A percentile compares a stretch with the other conserved stretches of the same genome.
Conservation (phyloP, 1,140 invertebrate species). For the Meloidogyne chitwoodi region DNA sequence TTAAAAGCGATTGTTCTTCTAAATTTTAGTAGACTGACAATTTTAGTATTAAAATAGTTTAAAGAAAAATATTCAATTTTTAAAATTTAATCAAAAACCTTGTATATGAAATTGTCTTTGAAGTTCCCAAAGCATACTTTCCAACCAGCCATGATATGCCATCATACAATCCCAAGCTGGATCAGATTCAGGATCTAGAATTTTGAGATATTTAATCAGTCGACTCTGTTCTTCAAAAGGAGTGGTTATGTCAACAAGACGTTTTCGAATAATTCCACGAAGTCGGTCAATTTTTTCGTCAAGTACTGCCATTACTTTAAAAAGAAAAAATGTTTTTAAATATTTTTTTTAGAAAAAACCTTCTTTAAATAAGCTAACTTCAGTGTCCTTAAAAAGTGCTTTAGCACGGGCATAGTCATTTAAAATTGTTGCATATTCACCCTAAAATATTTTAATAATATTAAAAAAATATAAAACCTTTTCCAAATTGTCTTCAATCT, state of each 20-base stretch:
- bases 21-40: neutral
- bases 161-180: slow-evolving; percentile 57
- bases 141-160: slow-evolving; percentile 56
- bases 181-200: slow-evolving; percentile 56
- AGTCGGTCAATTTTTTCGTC: slow-evolving; percentile 79
- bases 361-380: slow-evolving; percentile 73
- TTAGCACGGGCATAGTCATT: slow-evolving; percentile 94
- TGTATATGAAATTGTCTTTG: slow-evolving; percentile 38
- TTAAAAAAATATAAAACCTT: slow-evolving; percentile 63
- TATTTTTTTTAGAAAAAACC: slow-evolving; percentile 50
- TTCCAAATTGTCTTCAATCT: slow-evolving; percentile 86
- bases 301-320: slow-evolving; percentile 72
- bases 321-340: slow-evolving; percentile 23
- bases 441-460: slow-evolving; percentile 60
- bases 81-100: neutral
- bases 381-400: slow-evolving; percentile 88
- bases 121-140: slow-evolving; percentile 54
- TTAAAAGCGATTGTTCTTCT: neutral
- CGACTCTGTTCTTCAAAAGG: slow-evolving; percentile 87
- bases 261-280: slow-evolving; percentile 73
- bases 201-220: slow-evolving; percentile 67
- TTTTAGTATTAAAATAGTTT: neutral
- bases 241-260: slow-evolving; percentile 80
- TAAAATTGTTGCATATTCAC: slow-evolving; percentile 92
- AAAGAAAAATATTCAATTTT: neutral